Evolutionary conservation across 2,888 invertebrate species (phyloP).

Genomic region (Pristionchus fissidentatus): DNA sequence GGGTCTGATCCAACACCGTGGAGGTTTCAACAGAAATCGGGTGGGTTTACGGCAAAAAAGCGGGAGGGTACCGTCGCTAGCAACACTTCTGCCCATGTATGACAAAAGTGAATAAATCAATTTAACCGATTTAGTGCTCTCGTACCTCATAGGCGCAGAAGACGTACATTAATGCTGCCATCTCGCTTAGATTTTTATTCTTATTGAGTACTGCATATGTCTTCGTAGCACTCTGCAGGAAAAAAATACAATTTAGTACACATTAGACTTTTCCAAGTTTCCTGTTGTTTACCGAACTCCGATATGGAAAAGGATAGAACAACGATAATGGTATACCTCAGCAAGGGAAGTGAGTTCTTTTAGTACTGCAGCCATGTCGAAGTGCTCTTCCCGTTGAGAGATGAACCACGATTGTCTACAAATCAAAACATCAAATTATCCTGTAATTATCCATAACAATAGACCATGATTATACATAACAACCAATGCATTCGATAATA

Average conservation of each 20-base stretch:
- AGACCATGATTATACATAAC: not conserved
- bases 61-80: too few relatives aligned
- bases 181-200: not conserved
- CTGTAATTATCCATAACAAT: not conserved
- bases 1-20: not conserved
- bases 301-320: too few relatives aligned
- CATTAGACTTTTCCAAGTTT: too few relatives aligned
- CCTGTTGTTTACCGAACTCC: too few relatives aligned
- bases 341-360: not conserved
- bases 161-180: not conserved
- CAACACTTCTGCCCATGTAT: too few relatives aligned
- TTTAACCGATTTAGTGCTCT: too few relatives aligned
- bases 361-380: not conserved
- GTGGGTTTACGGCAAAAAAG: too few relatives aligned
- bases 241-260: too few relatives aligned
- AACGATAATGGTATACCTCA: too few relatives aligned
- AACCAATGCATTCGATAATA: not conserved
- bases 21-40: not conserved
- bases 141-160: not conserved
- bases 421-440: too few relatives aligned
- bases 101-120: too few relatives aligned
- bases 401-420: constrained; percentile 12
- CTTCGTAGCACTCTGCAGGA: not conserved
- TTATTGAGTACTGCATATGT: not conserved
- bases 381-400: not conserved